A percentile compares a stretch with the other conserved stretches of the same genome.
These are phyloP conservation scores for Oreochromis niloticus DNA, from an alignment of 2,113 vertebrate species.

Conservation along the genomic window DNA sequence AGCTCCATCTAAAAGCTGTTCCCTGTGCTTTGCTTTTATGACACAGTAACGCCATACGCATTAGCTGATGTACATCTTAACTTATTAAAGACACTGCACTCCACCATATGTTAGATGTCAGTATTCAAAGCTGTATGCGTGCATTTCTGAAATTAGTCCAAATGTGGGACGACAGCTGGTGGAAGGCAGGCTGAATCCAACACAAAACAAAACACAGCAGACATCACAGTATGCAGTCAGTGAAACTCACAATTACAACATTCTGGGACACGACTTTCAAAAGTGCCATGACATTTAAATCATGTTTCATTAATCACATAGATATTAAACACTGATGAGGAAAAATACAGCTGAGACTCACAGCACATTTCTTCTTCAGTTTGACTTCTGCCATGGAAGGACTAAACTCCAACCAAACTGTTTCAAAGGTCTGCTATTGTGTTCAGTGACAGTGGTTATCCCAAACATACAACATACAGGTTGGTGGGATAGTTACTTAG, in stretches of 20 bases:
- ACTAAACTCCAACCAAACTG: not conserved
- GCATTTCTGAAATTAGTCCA: not conserved
- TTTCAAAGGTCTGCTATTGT: not conserved
- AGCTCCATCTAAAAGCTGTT: not conserved
- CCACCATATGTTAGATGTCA: not conserved
- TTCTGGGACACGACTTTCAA: not conserved
- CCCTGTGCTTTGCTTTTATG: not conserved
- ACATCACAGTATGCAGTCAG: not conserved
- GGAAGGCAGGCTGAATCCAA: not conserved
- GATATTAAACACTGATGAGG: not conserved
- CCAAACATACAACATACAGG: not conserved
- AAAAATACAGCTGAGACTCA: not conserved
- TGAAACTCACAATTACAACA: not conserved
- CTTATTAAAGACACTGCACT: not conserved
- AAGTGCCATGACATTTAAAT: not conserved
- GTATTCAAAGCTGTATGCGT: not conserved
- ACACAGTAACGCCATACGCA: fast-evolving
- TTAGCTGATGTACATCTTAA: not conserved
- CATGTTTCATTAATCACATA: not conserved
- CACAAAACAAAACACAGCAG: not conserved
- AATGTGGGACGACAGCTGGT: not conserved
- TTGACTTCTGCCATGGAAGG: not conserved
- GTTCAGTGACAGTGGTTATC: not conserved
- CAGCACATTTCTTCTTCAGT: not conserved
- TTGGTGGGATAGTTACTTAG: not conserved